Percentiles rank a stretch among this genome's conserved stretches.
phyloP scores from a whole-genome alignment of 2,113 vertebrate species.

The Tylochromis polylepis region DNA sequence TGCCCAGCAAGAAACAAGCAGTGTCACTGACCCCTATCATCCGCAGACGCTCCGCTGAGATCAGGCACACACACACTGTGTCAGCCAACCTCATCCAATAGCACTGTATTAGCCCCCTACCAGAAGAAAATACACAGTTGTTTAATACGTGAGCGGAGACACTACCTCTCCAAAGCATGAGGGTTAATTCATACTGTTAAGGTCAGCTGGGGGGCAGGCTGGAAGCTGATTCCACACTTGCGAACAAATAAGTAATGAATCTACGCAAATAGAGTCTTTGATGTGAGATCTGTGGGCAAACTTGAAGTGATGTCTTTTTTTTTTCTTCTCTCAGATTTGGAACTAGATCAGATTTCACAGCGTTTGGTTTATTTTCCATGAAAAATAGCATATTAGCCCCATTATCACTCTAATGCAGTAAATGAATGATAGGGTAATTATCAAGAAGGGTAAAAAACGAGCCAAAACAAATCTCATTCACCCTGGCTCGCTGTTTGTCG shows the following conservation, averaged over 20 bases:
- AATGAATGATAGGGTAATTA: background rate
- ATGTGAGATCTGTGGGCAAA: background rate
- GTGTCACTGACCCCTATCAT: conserved; percentile 64
- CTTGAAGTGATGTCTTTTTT: background rate
- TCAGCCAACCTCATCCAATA: conserved; percentile 19
- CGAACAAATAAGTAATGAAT: background rate
- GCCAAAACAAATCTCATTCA: background rate
- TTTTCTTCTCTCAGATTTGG: background rate
- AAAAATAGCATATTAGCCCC: background rate
- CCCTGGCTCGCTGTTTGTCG: background rate
- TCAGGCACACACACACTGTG: conserved; percentile 16
- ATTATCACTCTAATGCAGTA: background rate
- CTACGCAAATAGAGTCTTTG: background rate
- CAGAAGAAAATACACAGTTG: conserved; percentile 24
- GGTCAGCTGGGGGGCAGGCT: background rate
- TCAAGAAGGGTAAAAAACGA: background rate
- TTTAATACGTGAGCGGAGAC: conserved; percentile 3
- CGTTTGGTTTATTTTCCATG: background rate
- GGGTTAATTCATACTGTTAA: conserved; percentile 42
- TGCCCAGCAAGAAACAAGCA: conserved; percentile 42
- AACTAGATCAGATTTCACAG: background rate
- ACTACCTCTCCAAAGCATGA: background rate
- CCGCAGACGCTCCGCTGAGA: conserved; percentile 21
- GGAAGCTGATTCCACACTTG: background rate
- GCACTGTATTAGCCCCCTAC: conserved; percentile 26